Percentiles rank a stretch among this genome's conserved stretches.
Conservation (phyloP, 92 coral and sea anemone species). For the Porites evermanni region DNA sequence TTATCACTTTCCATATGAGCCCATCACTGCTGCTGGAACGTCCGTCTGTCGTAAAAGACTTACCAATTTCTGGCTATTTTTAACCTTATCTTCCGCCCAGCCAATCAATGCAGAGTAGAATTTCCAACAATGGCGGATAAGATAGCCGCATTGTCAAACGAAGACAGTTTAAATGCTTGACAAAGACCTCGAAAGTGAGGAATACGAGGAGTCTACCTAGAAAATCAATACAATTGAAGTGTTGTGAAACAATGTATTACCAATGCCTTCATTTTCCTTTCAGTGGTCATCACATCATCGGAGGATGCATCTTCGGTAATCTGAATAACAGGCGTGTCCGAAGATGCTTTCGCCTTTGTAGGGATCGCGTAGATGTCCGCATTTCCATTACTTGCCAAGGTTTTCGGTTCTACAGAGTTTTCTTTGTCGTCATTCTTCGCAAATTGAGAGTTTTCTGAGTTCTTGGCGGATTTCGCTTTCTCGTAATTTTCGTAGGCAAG, state of each 20-base stretch:
- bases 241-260: slow-evolving; percentile 25
- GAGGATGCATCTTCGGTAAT: slow-evolving; percentile 55
- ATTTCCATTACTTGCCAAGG: slow-evolving; percentile 3
- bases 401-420: background rate
- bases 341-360: background rate
- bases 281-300: slow-evolving; percentile 24
- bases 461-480: slow-evolving; percentile 25
- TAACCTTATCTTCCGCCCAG: too few species aligned
- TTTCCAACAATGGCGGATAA: too few species aligned
- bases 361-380: slow-evolving; percentile 39
- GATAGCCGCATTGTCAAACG: too few species aligned
- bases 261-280: slow-evolving; percentile 69
- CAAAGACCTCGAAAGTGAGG: too few species aligned
- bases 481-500: slow-evolving; percentile 81
- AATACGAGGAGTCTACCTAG: too few species aligned
- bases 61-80: too few species aligned
- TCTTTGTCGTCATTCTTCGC: slow-evolving; percentile 22
- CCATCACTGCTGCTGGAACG: too few species aligned
- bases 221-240: too few species aligned
- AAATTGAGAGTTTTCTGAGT: background rate
- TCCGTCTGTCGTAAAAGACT: too few species aligned
- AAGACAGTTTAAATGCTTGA: too few species aligned
- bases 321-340: slow-evolving; percentile 41
- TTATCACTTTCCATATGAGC: too few species aligned
- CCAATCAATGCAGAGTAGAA: too few species aligned